Percentiles rank a stretch among this genome's conserved stretches.
These are phyloP conservation scores for Catharus bicknelli DNA, from an alignment of 2,113 vertebrate genomes.

Conservation along the genomic window DNA sequence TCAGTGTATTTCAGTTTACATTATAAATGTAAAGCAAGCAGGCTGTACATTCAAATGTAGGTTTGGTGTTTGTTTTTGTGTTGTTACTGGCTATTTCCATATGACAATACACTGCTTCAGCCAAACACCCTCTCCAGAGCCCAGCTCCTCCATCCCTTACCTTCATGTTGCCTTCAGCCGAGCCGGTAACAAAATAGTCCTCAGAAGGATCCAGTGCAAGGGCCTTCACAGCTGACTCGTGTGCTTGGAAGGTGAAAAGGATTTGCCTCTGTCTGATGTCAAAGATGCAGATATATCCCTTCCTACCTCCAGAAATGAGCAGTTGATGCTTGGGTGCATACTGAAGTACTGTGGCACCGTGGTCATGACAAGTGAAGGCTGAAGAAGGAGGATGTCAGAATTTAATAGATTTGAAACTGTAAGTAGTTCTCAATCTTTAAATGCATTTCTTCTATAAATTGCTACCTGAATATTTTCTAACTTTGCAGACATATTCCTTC, in stretches of 20 bases:
- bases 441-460: not conserved
- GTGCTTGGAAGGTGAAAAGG: slow-evolving; percentile 93
- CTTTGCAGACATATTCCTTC: not conserved
- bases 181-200: slow-evolving; percentile 94
- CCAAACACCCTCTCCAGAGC: not conserved
- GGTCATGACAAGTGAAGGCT: slow-evolving; percentile 96
- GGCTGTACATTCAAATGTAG: not conserved
- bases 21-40: not conserved
- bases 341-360: slow-evolving; percentile 94
- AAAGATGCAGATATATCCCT: slow-evolving; percentile 90
- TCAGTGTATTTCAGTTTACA: not conserved
- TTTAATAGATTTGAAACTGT: not conserved
- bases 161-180: slow-evolving; percentile 98
- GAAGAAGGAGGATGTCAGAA: not conserved
- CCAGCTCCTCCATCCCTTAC: slow-evolving; percentile 62
- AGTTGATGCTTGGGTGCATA: slow-evolving; percentile 94
- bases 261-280: slow-evolving; percentile 94
- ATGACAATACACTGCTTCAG: not conserved
- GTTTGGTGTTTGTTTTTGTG: not conserved
- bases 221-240: slow-evolving; percentile 94
- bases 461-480: not conserved
- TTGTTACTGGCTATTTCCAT: not conserved
- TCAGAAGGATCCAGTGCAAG: slow-evolving; percentile 88
- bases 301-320: slow-evolving; percentile 92
- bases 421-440: not conserved